phyloP scores from a whole-genome alignment of 2,797 vertebrate species.

The Rhynchotus rufescens region DNA sequence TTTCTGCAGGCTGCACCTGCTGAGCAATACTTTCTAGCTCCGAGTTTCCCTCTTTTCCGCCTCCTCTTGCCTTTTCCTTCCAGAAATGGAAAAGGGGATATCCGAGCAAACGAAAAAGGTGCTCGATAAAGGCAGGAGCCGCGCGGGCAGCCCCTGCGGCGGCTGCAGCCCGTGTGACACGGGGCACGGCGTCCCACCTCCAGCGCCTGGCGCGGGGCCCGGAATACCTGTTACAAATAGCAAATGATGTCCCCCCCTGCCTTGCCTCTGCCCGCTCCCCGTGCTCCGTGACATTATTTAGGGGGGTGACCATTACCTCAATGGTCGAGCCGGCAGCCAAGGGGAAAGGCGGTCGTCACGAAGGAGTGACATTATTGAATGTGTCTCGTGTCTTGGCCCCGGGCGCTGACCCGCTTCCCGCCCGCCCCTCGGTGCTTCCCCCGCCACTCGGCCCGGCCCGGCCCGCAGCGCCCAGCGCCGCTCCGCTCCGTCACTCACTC shows the following conservation, averaged over 20 bases:
- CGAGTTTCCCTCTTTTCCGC: neutral
- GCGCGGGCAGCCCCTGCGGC: too few relatives aligned
- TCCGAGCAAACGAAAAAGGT: neutral
- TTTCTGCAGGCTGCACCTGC: conserved; percentile 10
- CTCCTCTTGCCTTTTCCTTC: neutral
- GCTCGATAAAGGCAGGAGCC: too few relatives aligned
- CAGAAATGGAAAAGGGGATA: neutral
- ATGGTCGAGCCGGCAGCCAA: neutral
- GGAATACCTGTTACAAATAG: conserved; percentile 9
- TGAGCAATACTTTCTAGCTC: neutral
- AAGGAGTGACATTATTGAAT: conserved; percentile 17
- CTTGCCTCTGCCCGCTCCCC: neutral
- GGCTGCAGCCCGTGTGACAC: neutral
- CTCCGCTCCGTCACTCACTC: neutral
- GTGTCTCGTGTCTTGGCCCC: neutral
- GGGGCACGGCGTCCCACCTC: neutral
- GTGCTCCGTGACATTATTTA: neutral
- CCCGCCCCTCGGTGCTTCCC: neutral
- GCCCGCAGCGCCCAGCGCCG: neutral
- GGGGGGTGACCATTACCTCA: conserved; percentile 5
- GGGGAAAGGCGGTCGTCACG: neutral
- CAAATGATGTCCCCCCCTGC: neutral
- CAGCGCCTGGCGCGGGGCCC: neutral
- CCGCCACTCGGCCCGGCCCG: neutral
- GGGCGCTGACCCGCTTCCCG: neutral